Base-by-base conservation (phyloP, 2,888 invertebrate species). In the Drosophila algonquin region DNA sequence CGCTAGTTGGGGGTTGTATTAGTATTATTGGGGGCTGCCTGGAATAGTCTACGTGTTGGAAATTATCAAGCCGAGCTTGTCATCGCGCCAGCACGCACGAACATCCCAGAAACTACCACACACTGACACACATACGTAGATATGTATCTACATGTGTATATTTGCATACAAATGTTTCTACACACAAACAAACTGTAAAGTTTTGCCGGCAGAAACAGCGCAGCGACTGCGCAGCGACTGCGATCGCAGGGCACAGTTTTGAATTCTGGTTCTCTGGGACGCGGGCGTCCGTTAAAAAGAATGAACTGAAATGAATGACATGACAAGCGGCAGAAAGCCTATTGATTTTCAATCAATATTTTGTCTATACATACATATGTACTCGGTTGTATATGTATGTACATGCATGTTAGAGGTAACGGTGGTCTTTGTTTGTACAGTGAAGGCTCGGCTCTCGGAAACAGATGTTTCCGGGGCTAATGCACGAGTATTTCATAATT, bases 281-380 rank as follows among this genome's bases (percentile, higher is more conserved):
- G 21, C 24, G 24, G n/a, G 10, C 18, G 65, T 53, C 65, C 53
- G 48, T 65, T 68, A 67, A 32, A 16, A 6, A 14, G 53, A n/a
- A 52, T 32, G 16, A 32, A 52, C 56, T 68, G 75, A 59, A 75
- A 75, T 74, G 69, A 64, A 50, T 73, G 72, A 72, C 74, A 50
- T 73, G 72, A 72, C 74, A 73, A 57, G 72, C 72, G 46, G 46
- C 45, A 50, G 63, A 40, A 40, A 57, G 73, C 69, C 84, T 84
- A 84, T 84, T 86, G 83, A 84, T 84, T 84, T 84, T 88, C 87
- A 84, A 84, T 84, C 83, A 86, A 84, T 84, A 84, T 76, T 68
- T 80, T 76, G 73, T 72, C 63, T 64, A 70, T 64, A 53, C 54
- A 32, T n/a, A 53, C 56, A 45, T n/a, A 27, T 18, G 53, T 48